phyloP scores from a whole-genome alignment of 2,797 vertebrate genomes.

The Carcharodon carcharias region DNA sequence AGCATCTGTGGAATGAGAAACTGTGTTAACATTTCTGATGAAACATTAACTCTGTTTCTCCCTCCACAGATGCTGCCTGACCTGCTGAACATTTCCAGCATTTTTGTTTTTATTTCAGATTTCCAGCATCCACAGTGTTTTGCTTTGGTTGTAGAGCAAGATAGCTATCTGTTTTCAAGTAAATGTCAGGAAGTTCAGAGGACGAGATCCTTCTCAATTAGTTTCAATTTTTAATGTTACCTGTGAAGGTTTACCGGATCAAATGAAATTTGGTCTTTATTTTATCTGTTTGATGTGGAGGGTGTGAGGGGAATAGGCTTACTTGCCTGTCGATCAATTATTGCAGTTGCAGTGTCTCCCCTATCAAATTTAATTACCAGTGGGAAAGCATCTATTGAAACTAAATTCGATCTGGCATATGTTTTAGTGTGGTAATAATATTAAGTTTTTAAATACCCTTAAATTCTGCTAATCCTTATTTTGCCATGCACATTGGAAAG shows the following conservation, averaged over 20 bases:
- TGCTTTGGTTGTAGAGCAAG: not conserved
- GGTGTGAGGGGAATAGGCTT: not conserved
- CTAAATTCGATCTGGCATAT: not conserved
- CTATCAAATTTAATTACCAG: not conserved
- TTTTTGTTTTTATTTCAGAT: no score
- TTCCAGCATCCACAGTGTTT: no score
- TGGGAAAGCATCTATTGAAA: not conserved
- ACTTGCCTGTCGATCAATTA: not conserved
- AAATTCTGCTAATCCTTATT: not conserved
- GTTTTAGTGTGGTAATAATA: not conserved
- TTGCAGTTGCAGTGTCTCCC: not conserved
- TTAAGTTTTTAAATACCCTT: not conserved
- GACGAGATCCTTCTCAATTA: not conserved
- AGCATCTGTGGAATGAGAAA: no score
- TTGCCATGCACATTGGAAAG: not conserved
- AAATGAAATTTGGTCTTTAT: not conserved
- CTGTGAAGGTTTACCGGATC: not conserved
- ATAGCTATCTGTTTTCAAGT: not conserved
- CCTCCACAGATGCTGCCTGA: no score
- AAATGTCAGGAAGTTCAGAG: not conserved
- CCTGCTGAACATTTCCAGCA: no score
- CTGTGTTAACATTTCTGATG: no score
- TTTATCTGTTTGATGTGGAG: not conserved
- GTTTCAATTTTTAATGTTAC: not conserved
- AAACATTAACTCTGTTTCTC: no score